Base-by-base conservation (phyloP, 2,888 invertebrate species). In the Cosmia trapezina region DNA sequence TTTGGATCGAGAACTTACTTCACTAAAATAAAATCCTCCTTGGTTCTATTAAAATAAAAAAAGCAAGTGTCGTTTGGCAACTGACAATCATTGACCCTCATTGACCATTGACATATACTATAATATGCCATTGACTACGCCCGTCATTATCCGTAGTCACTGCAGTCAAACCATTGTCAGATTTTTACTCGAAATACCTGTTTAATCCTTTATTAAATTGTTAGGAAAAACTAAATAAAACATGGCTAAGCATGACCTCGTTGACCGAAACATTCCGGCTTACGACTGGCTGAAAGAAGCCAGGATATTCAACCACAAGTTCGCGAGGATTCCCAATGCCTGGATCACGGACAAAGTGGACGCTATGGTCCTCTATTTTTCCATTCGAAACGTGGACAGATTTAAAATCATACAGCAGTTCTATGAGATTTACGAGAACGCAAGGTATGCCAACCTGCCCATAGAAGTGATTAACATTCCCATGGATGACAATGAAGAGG, bases 391-490 rank as follows among this genome's bases (percentile, higher is more conserved):
- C 1, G 79, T 90, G 71, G 94, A 95, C 81, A 94, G 87, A 80
- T 83, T 93, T 7, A 91, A 90, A 5, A 84, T 94, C 0, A 71
- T 96, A 4, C 51, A 84, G 0, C 91, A 93, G n/a, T 95, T 96
- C 85, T 95, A 90, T 81, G 84, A 86, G 19, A 92, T 93, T 6
- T 96, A 95, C 80, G 96, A 95, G 82, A 91, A 87, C 49, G 88
- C 91, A 0, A 96, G 95, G 75, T 85, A 87, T 22, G 61, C 85
- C 0, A 93, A 95, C 75, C 33, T 95, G 2, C 94, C 95, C 0
- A 85, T 96, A 53, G 96, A 96, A 89, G 96, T 96, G 0, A 91
- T 96, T 4, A 90, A 94, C 51, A 78, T 95, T 0, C 94, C 96
- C 0, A 85, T 94, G 87, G 96, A 96, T 53, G 92, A 93, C 0